Conservation (phyloP, 2,888 invertebrate species). For the Cenopis cana region DNA sequence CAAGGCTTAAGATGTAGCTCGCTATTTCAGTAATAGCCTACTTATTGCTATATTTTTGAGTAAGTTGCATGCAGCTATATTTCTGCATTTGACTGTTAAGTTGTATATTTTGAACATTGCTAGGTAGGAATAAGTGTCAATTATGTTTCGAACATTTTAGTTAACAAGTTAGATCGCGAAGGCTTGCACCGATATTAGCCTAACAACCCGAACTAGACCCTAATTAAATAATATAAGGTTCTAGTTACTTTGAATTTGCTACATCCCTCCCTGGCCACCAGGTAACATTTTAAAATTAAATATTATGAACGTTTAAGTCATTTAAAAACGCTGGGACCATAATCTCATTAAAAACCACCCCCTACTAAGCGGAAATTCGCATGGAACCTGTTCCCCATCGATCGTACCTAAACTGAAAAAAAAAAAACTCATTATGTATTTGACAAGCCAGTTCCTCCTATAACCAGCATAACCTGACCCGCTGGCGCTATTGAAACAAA, state of each 20-base stretch:
- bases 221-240: neutral
- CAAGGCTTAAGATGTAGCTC: too few species aligned
- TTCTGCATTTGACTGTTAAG: too few species aligned
- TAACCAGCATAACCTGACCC: conserved; percentile 57
- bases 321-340: conserved; percentile 19
- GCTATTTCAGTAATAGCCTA: too few species aligned
- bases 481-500: neutral
- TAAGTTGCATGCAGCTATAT: too few species aligned
- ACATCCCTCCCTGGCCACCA: neutral
- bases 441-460: conserved; percentile 64
- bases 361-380: conserved; percentile 42
- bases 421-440: conserved; percentile 74
- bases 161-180: too few species aligned
- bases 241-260: neutral
- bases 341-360: conserved; percentile 51
- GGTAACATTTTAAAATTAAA: neutral
- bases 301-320: neutral
- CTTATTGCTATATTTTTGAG: too few species aligned
- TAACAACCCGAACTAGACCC: too few species aligned
- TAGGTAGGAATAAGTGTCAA: too few species aligned
- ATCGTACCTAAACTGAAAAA: conserved; percentile 58
- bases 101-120: too few species aligned
- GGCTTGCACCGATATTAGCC: too few species aligned
- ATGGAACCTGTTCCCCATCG: conserved; percentile 52
- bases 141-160: too few species aligned